Base-by-base conservation (phyloP, 37 sponge, comb jelly and placozoan species). In the Beroe ovata region DNA sequence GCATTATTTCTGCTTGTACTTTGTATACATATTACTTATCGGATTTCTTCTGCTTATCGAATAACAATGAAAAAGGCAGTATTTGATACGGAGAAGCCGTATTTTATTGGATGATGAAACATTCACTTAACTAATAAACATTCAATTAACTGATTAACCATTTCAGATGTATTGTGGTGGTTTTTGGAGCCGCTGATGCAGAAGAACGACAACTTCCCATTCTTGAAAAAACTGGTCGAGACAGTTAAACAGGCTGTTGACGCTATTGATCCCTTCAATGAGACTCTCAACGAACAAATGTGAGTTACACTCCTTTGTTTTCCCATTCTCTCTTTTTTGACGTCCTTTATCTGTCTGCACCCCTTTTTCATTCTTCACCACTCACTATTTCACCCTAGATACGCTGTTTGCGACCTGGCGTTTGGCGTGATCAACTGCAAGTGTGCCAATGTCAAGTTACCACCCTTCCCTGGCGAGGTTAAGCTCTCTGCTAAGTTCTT, bases 171-270 rank as follows among this genome's bases (percentile, higher is more conserved):
- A 25, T 72, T 95, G 88, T 93, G 93, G 92, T 92, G 93, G 69
- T 90, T 93, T n/a, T 39, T 95, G 90, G 95, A 95, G 90, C 95
- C 95, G 0, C 60, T 95, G 26, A 64, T 92, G 60, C 81, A 42
- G 39, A 88, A 91, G 23, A 90, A 89, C 33, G 94, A 95, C 38
- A 93, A 92, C 90, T 93, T 92, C 88, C 89, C 91, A 25, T 91
- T 95, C 64, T 66, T 95, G 36, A 47, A 90, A 28, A 90, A 92
- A 60, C 60, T 95, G 33, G 72, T 95, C 29, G 92, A 93, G 36
- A 92, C 64, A 34, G 93, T 95, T 26, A 95, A 93, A 89, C 90
- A 90, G 54, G 92, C 93, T 25, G 93, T 93, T 36, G 95, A 95
- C 90, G 92, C 95, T 25, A 89, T 90, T 47, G 90, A 93, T 26